These are phyloP conservation scores for Melanotus villosus DNA, from an alignment of 2,888 invertebrate species.

Conservation along the genomic window DNA sequence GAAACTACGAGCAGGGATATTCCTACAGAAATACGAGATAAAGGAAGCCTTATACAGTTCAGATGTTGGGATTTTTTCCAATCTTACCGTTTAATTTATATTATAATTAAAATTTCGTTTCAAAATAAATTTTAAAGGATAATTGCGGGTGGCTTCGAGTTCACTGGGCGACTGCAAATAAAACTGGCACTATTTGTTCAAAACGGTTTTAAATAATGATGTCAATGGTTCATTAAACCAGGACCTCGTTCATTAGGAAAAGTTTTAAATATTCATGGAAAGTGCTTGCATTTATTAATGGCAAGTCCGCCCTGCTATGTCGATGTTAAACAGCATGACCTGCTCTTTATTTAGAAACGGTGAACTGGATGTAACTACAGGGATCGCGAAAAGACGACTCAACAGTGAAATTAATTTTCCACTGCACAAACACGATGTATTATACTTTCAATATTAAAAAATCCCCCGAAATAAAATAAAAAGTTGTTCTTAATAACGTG, in stretches of 20 bases:
- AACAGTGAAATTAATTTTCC: slow-evolving; percentile 1
- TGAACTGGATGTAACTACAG: background rate
- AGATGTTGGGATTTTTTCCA: no score
- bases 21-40: no score
- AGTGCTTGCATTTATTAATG: slow-evolving; percentile 23
- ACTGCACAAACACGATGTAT: background rate
- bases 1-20: background rate
- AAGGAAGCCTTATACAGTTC: no score
- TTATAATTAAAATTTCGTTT: background rate
- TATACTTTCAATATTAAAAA: background rate
- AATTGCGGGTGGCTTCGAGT: background rate
- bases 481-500: background rate
- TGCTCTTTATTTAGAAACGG: background rate
- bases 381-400: background rate
- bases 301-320: background rate
- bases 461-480: background rate
- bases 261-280: slow-evolving; percentile 27
- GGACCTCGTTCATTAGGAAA: slow-evolving; percentile 13
- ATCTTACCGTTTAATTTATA: no score
- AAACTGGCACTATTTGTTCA: slow-evolving; percentile 13
- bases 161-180: background rate
- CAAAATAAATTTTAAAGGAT: background rate
- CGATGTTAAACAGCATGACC: slow-evolving; percentile 18
- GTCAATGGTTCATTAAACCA: slow-evolving; percentile 21
- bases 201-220: slow-evolving; percentile 13